Conservation (phyloP, 2,797 vertebrate species). For the Chiloscyllium punctatum region DNA sequence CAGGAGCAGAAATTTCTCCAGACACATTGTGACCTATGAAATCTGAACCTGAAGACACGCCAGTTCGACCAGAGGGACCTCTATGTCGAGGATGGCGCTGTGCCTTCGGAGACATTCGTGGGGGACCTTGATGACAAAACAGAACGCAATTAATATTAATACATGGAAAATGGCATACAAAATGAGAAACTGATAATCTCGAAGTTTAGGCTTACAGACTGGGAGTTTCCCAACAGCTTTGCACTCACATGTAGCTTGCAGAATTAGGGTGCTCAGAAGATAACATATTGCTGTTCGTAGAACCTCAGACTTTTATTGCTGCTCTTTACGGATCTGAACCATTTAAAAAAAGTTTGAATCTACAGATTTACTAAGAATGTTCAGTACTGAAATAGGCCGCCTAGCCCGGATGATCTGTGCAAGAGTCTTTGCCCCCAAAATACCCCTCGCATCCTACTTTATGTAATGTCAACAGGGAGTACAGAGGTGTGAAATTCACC, state of each 20-base stretch:
- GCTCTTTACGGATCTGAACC: neutral
- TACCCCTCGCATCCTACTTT: neutral
- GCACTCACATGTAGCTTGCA: neutral
- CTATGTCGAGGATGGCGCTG: slow-evolving; percentile 93
- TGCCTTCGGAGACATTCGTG: slow-evolving; percentile 97
- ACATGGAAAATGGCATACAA: neutral
- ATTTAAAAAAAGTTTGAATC: neutral
- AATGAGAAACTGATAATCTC: neutral
- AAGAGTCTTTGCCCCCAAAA: neutral
- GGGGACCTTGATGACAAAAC: slow-evolving; percentile 68
- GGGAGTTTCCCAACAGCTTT: neutral
- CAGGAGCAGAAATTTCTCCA: slow-evolving; percentile 71
- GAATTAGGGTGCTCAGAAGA: neutral
- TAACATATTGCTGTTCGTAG: neutral
- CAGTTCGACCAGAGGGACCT: slow-evolving; percentile 79
- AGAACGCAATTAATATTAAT: neutral
- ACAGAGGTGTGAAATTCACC: neutral
- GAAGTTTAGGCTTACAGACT: neutral
- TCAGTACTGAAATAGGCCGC: neutral
- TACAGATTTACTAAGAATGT: neutral
- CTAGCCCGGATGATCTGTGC: no score
- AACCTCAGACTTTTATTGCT: neutral
- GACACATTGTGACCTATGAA: slow-evolving; percentile 81
- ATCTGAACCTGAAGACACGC: slow-evolving; percentile 77
- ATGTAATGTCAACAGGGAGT: neutral